phyloP scores from a whole-genome alignment of 2,113 vertebrate genomes.

The Odocoileus hemionus region DNA sequence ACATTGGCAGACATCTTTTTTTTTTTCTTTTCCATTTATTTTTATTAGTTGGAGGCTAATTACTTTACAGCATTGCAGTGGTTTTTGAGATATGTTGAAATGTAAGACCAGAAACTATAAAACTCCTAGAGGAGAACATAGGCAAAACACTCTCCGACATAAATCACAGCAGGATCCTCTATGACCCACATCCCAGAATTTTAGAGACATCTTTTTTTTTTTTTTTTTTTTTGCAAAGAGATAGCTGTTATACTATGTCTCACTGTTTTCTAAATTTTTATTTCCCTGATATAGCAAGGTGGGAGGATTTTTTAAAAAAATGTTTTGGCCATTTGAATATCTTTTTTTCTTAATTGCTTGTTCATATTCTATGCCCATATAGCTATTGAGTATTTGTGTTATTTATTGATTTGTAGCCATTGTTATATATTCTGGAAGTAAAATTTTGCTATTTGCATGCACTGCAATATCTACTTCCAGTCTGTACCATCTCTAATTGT shows the following conservation, averaged over 20 bases:
- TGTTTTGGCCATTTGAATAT: neutral
- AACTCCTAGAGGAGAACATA: too few species aligned
- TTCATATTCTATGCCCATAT: neutral
- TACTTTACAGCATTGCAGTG: too few species aligned
- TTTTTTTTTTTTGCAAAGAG: neutral
- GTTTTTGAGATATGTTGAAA: too few species aligned
- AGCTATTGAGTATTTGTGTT: conserved; percentile 1
- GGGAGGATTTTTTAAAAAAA: neutral
- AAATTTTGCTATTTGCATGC: neutral
- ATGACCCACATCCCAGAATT: too few species aligned
- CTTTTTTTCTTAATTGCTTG: conserved; percentile 11
- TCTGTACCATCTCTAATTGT: neutral
- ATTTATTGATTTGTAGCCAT: conserved; percentile 31
- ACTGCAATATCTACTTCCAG: neutral
- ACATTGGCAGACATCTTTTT: neutral
- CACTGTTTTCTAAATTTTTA: neutral
- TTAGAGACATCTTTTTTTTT: too few species aligned
- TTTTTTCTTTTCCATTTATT: neutral
- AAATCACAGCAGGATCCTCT: too few species aligned
- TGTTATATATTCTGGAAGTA: neutral
- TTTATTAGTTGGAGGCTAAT: too few species aligned
- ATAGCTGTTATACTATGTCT: neutral
- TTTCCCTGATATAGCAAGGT: neutral
- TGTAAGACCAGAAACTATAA: too few species aligned
- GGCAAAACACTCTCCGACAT: too few species aligned